These are phyloP conservation scores for Thunnus thynnus DNA, from an alignment of 2,113 vertebrate genomes.

Conservation along the genomic window DNA sequence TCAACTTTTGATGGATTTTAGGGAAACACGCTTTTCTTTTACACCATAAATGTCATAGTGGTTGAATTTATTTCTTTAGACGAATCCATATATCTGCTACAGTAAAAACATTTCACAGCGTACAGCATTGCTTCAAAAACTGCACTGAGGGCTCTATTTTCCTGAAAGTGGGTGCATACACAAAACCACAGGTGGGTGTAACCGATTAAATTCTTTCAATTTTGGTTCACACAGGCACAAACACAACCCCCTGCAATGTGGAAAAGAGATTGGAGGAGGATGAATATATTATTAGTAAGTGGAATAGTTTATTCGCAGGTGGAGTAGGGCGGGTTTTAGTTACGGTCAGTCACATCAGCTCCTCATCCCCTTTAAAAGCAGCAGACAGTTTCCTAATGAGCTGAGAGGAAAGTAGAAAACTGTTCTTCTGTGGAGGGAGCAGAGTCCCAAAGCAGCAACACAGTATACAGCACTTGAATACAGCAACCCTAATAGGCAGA, in stretches of 20 bases:
- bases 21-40: too few relatives aligned
- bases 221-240: background rate
- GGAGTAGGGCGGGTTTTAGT: conserved; percentile 29
- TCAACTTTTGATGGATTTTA: background rate
- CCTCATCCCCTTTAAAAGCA: conserved; percentile 40
- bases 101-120: conserved; percentile 26
- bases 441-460: conserved; percentile 44
- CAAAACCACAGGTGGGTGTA: background rate
- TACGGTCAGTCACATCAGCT: conserved; percentile 26
- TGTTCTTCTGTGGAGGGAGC: background rate
- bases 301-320: conserved; percentile 39
- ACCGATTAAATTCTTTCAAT: conserved; percentile 7
- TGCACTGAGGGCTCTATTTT: background rate
- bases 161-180: background rate
- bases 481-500: conserved; percentile 22
- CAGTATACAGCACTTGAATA: conserved; percentile 17
- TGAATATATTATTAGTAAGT: conserved; percentile 28
- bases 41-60: background rate
- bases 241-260: background rate
- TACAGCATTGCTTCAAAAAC: background rate
- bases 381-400: conserved; percentile 53
- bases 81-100: conserved; percentile 15
- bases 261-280: conserved; percentile 2
- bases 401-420: conserved; percentile 21
- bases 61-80: conserved; percentile 11